phyloP scores from a whole-genome alignment of 2,113 vertebrate genomes.

The Lophura nycthemera region DNA sequence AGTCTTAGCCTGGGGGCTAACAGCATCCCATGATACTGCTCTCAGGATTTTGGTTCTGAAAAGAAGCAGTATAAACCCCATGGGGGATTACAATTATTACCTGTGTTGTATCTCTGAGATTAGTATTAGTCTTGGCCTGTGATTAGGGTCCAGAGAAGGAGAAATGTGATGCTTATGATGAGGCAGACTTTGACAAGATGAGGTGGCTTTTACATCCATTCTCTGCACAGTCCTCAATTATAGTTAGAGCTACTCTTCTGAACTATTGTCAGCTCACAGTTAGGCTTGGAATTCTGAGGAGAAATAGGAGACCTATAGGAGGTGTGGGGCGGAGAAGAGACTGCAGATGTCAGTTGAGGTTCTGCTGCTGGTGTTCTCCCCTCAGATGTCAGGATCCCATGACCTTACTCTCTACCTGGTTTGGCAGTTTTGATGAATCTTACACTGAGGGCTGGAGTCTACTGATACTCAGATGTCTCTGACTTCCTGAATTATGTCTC shows the following conservation, averaged over 20 bases:
- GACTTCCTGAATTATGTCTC: rapidly evolving
- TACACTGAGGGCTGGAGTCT: background rate
- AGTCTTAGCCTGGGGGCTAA: background rate
- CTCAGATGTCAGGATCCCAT: rapidly evolving
- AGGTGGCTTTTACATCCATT: background rate
- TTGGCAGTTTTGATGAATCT: background rate
- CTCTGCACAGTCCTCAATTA: background rate
- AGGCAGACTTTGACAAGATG: background rate
- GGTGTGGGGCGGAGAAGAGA: background rate
- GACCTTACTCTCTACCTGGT: background rate
- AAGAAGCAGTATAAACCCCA: background rate
- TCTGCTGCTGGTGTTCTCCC: background rate
- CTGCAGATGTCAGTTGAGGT: background rate
- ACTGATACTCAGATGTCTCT: background rate
- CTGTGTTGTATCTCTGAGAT: background rate
- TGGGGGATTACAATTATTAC: background rate
- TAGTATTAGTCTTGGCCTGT: background rate
- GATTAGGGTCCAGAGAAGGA: background rate
- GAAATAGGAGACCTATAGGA: background rate
- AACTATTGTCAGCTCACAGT: background rate
- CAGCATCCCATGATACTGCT: background rate
- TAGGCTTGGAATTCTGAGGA: background rate
- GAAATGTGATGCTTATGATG: background rate
- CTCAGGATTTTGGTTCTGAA: background rate
- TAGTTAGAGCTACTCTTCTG: background rate